These are phyloP conservation scores for Myotis findleyi DNA, from an alignment of 2,797 vertebrate genomes.

Conservation along the genomic window DNA sequence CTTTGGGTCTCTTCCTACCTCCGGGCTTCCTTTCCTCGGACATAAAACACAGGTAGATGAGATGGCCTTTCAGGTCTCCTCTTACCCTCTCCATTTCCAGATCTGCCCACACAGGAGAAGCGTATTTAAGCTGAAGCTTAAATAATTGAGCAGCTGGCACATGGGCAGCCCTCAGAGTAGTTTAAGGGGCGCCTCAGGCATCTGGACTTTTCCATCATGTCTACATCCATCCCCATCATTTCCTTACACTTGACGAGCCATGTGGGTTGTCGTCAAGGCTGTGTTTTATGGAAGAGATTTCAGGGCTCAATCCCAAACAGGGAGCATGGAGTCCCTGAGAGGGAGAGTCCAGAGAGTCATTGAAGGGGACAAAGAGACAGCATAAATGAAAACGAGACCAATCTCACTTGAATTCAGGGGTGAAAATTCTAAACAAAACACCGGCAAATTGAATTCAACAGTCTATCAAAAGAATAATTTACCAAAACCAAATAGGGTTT, in stretches of 20 bases:
- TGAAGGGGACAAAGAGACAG: slow-evolving; percentile 51
- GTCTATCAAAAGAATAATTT: slow-evolving; percentile 77
- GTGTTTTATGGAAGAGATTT: slow-evolving; percentile 69
- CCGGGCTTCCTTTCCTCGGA: neutral
- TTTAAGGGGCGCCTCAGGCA: slow-evolving; percentile 56
- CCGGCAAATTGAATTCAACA: slow-evolving; percentile 65
- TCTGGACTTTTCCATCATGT: slow-evolving; percentile 65
- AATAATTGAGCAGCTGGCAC: slow-evolving; percentile 65
- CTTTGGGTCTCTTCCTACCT: neutral
- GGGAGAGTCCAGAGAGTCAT: slow-evolving; percentile 52
- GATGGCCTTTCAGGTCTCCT: neutral
- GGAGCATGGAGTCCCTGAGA: slow-evolving; percentile 46
- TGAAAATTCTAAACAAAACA: slow-evolving; percentile 62
- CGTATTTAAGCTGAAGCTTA: slow-evolving; percentile 66
- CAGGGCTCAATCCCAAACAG: slow-evolving; percentile 50
- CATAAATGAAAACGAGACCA: slow-evolving; percentile 3
- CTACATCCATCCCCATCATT: slow-evolving; percentile 53
- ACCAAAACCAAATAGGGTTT: slow-evolving; percentile 60
- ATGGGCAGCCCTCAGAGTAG: slow-evolving; percentile 58
- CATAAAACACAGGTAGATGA: neutral
- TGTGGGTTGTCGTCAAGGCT: neutral
- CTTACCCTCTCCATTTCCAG: slow-evolving; percentile 4
- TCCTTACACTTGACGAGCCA: slow-evolving; percentile 44
- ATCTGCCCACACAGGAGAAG: slow-evolving; percentile 23
- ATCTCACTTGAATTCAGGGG: slow-evolving; percentile 64